phyloP scores from a whole-genome alignment of 2,888 invertebrate genomes.

The Dasypogon diadema region DNA sequence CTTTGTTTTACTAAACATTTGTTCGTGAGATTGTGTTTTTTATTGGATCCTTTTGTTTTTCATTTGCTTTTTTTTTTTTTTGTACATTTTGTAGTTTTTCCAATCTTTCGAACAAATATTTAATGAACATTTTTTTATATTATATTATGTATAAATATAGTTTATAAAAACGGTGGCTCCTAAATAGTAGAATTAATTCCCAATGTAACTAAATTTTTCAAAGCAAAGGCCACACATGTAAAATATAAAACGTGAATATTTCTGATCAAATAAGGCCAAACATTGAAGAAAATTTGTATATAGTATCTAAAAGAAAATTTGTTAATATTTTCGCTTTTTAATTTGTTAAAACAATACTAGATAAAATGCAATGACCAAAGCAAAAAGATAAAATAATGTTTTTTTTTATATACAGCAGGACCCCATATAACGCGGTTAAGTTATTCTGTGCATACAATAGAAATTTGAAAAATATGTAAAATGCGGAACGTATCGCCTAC shows the following conservation, averaged over 20 bases:
- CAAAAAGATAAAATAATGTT: not conserved
- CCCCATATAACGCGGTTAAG: no score
- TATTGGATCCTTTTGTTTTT: no score
- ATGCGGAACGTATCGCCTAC: no score
- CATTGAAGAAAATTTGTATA: conserved; percentile 31
- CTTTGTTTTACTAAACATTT: conserved; percentile 38
- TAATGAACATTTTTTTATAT: conserved; percentile 3
- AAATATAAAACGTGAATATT: conserved; percentile 14
- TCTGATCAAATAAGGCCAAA: conserved; percentile 5
- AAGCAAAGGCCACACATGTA: conserved; percentile 33
- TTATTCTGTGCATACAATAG: no score
- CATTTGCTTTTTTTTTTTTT: no score
- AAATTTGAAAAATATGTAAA: no score
- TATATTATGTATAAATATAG: not conserved
- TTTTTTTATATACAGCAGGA: no score
- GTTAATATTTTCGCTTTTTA: not conserved
- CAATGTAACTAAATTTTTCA: not conserved
- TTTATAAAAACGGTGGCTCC: conserved; percentile 15
- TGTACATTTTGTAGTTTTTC: no score
- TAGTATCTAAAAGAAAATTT: not conserved
- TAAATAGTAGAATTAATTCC: not conserved
- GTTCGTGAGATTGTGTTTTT: conserved; percentile 3
- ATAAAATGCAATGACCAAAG: conserved; percentile 38
- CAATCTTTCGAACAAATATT: conserved; percentile 28
- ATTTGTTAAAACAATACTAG: not conserved